A percentile compares a stretch with the other conserved stretches of the same genome.
Conservation (phyloP, 2,113 vertebrate genomes). For the Macquaria ambigua region DNA sequence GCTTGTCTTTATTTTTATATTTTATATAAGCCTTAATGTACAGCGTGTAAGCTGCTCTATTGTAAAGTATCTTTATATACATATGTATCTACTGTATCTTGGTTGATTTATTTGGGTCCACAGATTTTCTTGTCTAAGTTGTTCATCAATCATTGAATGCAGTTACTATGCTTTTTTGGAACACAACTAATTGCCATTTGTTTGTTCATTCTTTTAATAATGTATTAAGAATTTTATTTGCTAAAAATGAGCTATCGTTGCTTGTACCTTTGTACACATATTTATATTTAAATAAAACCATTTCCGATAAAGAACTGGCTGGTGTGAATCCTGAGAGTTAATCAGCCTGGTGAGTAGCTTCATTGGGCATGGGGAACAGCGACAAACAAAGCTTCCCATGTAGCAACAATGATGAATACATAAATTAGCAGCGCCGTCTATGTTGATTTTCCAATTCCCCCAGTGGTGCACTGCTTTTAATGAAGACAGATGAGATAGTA, state of each 20-base stretch:
- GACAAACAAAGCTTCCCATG: constrained; percentile 77
- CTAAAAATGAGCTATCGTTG: constrained; percentile 86
- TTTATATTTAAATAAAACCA: constrained; percentile 92
- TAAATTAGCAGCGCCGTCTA: constrained; percentile 83
- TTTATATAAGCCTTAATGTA: constrained; percentile 91
- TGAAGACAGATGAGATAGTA: constrained; percentile 83
- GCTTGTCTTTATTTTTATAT: constrained; percentile 90
- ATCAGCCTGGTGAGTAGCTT: constrained; percentile 35
- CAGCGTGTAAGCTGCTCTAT: constrained; percentile 87
- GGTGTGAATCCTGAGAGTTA: constrained; percentile 55
- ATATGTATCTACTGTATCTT: constrained; percentile 81
- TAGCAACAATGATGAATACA: constrained; percentile 81
- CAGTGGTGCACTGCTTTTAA: constrained; percentile 77
- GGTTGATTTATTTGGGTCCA: constrained; percentile 77
- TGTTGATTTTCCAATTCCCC: constrained; percentile 83
- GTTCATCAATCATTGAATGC: constrained; percentile 81
- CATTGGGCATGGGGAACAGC: constrained; percentile 47
- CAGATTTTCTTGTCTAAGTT: constrained; percentile 70
- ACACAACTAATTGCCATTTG: constrained; percentile 83
- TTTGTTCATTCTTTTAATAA: constrained; percentile 82
- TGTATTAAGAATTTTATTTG: constrained; percentile 86
- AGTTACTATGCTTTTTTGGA: constrained; percentile 72
- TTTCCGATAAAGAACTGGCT: constrained; percentile 82
- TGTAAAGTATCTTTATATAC: constrained; percentile 89
- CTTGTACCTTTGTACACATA: constrained; percentile 92